A percentile compares a stretch with the other conserved stretches of the same genome.
Evolutionary conservation across 2,888 invertebrate genomes (phyloP).

Genomic region (Synanthedon tipuliformis): DNA sequence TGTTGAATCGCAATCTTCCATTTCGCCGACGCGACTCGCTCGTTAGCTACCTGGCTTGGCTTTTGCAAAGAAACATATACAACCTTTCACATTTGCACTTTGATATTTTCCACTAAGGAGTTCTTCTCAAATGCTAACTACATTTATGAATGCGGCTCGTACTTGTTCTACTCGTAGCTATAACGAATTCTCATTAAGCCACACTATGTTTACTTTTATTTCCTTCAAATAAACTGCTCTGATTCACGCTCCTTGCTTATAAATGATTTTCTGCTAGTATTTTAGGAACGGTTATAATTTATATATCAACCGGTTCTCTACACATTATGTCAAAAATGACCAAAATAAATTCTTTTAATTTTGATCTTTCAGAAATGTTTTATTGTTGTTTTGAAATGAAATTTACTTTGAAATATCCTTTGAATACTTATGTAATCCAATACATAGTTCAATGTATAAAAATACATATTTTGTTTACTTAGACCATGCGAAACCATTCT

Average conservation of each 20-base stretch:
- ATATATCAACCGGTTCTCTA: no score
- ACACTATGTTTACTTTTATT: not conserved
- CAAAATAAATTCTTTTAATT: no score
- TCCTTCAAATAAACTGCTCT: not conserved
- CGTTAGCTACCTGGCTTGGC: not conserved
- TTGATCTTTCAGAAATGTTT: no score
- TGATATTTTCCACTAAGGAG: not conserved
- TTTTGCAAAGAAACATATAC: not conserved
- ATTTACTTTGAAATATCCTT: no score
- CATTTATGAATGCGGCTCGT: not conserved
- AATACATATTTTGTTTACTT: no score
- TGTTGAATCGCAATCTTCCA: not conserved
- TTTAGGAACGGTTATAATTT: not conserved
- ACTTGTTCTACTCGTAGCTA: not conserved
- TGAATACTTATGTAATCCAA: no score
- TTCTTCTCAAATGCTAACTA: not conserved
- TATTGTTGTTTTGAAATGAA: no score
- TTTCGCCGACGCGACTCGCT: not conserved
- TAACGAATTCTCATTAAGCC: not conserved
- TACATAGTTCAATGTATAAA: no score
- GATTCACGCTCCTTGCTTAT: no score
- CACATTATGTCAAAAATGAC: no score
- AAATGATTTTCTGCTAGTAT: no score
- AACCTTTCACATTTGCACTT: not conserved
- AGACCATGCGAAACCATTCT: no score